These are phyloP conservation scores for Hyposoter dolosus DNA, from an alignment of 2,888 invertebrate species.

Conservation along the genomic window DNA sequence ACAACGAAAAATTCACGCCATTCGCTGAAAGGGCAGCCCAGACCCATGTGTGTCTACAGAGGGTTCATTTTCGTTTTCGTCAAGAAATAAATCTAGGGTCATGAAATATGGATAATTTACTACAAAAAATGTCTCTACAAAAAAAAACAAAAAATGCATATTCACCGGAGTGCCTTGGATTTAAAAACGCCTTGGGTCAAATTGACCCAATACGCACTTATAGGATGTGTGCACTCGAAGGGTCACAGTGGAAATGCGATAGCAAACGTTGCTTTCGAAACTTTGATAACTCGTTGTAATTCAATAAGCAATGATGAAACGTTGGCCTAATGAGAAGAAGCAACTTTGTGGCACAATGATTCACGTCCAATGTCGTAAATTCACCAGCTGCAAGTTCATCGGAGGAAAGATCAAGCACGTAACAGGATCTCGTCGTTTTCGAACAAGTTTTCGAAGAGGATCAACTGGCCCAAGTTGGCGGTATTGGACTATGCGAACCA, in stretches of 20 bases:
- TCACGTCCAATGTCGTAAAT: constrained; percentile 9
- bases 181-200: too few relatives aligned
- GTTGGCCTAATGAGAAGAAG: constrained; percentile 8
- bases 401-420: constrained; percentile 45
- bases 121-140: too few relatives aligned
- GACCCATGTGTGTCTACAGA: too few relatives aligned
- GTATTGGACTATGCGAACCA: background rate
- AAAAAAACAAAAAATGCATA: too few relatives aligned
- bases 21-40: too few relatives aligned
- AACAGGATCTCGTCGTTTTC: constrained; percentile 50
- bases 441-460: constrained; percentile 44
- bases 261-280: background rate
- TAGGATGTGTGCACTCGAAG: too few relatives aligned
- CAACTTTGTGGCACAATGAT: constrained; percentile 28
- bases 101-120: too few relatives aligned
- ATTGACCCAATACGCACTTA: too few relatives aligned
- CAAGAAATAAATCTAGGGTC: too few relatives aligned
- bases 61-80: too few relatives aligned
- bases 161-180: too few relatives aligned
- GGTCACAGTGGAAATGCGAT: background rate
- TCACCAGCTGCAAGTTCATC: constrained; percentile 25
- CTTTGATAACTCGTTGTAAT: constrained; percentile 14
- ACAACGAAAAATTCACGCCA: too few relatives aligned
- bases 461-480: background rate
- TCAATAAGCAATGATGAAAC: constrained; percentile 16